Evolutionary conservation across 2,888 invertebrate species (phyloP), one percentile per base, ranked within the genome.

Genomic region (Napeogenes inachia): DNA sequence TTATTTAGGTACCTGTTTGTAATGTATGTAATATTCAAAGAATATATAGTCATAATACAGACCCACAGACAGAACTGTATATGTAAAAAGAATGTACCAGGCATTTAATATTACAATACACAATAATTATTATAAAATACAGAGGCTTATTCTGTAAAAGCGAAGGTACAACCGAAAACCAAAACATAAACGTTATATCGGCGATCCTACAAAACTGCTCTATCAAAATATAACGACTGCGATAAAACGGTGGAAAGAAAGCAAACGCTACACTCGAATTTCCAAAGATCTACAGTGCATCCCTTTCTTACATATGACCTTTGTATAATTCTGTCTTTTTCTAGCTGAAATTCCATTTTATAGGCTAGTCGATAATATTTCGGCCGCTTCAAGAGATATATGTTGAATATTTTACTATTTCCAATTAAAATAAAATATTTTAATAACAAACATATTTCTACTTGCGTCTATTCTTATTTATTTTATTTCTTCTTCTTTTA

Each of bases 161-260:
- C 35, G 35, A 35, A 35, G 35, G 4, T 6, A 6, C 4, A 35
- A 38, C 33, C 57, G 58, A 84, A 85, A 87, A 86, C 87, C 85
- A 85, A 87, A 86, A 87, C 80, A 87, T 89, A 88, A 89, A 89
- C 86, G 88, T 89, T 87, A 88, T 85, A 89, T 84, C 84, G 86
- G 76, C 83, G 84, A 85, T 88, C 84, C 81, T 72, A 74, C 79
- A 78, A 80, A 87, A 89, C 85, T 78, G 87, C 87, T 87, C 88
- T 85, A 90, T 90, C 89, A 90, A 90, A 89, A 89, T 85, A 87
- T 90, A 90, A 90, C 89, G 89, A 82, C 85, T 69, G 74, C 87
- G 87, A 90, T 90, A 89, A 90, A 89, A 81, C 88, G 87, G 87
- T 87, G 84, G 85, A 82, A 88, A 87, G 87, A 89, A 89, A 89